phyloP scores from a whole-genome alignment of 2,888 invertebrate species.

The Caenorhabditis sulstoni region DNA sequence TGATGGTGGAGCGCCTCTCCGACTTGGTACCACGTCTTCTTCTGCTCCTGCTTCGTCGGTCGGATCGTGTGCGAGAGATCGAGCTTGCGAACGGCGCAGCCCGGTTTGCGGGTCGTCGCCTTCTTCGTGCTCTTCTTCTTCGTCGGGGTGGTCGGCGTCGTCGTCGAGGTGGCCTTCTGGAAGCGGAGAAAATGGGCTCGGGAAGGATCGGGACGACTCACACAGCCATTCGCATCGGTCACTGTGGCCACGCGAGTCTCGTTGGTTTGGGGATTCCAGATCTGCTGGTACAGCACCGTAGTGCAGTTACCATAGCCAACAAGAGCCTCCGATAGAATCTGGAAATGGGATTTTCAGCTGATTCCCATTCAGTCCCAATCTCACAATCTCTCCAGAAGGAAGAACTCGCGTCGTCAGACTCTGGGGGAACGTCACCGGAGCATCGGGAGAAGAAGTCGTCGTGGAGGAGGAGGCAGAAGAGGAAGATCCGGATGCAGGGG shows the following conservation, averaged over 20 bases:
- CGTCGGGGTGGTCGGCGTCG: too few relatives aligned
- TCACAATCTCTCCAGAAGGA: constrained; percentile 1
- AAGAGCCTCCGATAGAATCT: constrained; percentile 3
- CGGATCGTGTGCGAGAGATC: constrained; percentile 2
- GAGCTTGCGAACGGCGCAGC: background rate
- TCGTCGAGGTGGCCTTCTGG: too few relatives aligned
- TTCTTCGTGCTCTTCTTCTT: background rate
- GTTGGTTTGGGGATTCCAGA: background rate
- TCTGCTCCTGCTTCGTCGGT: too few relatives aligned
- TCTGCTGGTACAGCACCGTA: background rate
- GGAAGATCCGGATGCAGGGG: background rate
- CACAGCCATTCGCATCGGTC: constrained; percentile 24
- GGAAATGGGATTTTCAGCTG: background rate
- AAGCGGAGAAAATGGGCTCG: background rate
- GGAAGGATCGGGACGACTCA: too few relatives aligned
- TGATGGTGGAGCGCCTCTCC: too few relatives aligned
- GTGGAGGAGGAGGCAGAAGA: background rate
- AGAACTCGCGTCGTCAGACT: background rate
- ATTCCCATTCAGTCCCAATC: too few relatives aligned
- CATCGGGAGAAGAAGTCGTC: background rate
- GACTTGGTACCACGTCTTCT: too few relatives aligned
- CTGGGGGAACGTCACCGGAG: background rate
- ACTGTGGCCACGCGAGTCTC: background rate
- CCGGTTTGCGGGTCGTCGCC: background rate
- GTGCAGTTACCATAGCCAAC: background rate